Evolutionary conservation across 2,113 vertebrate species (phyloP).

Genomic region (Trogon surrucura): DNA sequence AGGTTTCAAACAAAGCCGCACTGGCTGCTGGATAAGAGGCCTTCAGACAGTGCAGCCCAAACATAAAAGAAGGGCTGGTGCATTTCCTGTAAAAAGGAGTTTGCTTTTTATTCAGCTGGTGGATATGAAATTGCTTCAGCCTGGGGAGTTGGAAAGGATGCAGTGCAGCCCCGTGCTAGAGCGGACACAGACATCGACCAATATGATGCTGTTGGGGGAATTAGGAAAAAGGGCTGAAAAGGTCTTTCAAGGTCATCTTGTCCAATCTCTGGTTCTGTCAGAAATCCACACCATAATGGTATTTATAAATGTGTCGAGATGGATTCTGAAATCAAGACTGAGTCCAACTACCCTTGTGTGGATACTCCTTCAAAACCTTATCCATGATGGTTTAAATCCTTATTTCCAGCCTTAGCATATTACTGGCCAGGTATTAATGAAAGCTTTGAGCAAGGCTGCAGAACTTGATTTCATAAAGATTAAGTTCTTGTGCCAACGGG

Average conservation of each 20-base stretch:
- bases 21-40: not conserved
- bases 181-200: not conserved
- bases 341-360: not conserved
- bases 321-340: not conserved
- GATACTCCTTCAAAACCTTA: not conserved
- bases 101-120: not conserved
- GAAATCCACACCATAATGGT: not conserved
- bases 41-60: not conserved
- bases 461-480: not conserved
- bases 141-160: not conserved
- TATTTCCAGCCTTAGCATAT: not conserved
- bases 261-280: not conserved
- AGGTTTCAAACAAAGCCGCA: not conserved
- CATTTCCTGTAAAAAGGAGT: not conserved
- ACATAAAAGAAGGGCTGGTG: not conserved
- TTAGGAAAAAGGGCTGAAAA: not conserved
- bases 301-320: not conserved
- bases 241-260: not conserved
- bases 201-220: accelerated
- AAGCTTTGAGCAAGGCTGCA: not conserved
- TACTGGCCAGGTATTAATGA: not conserved
- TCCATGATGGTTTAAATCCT: not conserved
- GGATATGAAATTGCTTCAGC: not conserved
- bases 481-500: not conserved
- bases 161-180: not conserved